Percentiles rank a stretch among this genome's conserved stretches.
phyloP scores from a whole-genome alignment of 2,797 vertebrate genomes.

The Pangasius macronema region DNA sequence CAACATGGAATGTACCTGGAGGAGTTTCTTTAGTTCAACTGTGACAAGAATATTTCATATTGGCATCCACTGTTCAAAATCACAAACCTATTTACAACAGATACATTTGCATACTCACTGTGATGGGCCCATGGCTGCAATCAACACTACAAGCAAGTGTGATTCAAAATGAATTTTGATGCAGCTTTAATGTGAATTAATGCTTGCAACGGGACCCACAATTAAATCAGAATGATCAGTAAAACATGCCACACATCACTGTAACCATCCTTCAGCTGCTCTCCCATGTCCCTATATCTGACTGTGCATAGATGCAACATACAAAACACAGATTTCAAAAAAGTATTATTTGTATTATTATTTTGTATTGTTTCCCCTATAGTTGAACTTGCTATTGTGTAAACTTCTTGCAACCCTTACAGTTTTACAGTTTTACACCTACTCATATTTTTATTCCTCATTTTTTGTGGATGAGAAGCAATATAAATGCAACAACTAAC shows the following conservation, averaged over 20 bases:
- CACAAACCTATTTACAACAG: background rate
- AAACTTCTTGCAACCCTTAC: background rate
- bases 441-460: background rate
- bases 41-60: background rate
- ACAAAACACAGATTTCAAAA: background rate
- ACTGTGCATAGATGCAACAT: background rate
- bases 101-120: background rate
- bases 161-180: background rate
- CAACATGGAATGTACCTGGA: background rate
- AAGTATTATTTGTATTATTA: background rate
- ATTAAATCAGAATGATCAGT: background rate
- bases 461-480: background rate
- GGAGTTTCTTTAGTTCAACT: background rate
- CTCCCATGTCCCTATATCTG: background rate
- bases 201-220: background rate
- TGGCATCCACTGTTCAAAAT: background rate
- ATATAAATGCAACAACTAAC: background rate
- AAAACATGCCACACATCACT: background rate
- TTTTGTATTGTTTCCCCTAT: background rate
- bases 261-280: background rate
- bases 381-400: background rate
- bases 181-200: background rate
- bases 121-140: background rate
- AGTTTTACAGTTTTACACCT: background rate
- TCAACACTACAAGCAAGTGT: slow-evolving; percentile 6